Evolutionary conservation across 2,797 vertebrate species (phyloP), one percentile per base, ranked within the genome.

Genomic region (Macropus fuliginosus): DNA sequence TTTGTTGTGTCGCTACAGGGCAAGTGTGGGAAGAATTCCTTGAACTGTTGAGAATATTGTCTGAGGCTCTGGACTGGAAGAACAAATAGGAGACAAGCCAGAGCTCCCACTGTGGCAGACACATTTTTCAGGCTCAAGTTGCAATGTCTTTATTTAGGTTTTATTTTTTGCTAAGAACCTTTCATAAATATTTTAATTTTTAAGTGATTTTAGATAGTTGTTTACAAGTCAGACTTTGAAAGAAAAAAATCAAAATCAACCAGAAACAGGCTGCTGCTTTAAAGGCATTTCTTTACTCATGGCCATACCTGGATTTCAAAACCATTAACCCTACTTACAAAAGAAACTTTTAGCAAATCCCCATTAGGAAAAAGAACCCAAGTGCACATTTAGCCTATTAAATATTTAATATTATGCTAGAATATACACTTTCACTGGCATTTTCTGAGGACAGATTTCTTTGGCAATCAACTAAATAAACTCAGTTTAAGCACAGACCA

Each of bases 361-460:
- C 74, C 40, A 94, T 91, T 91, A 91, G 96, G 93, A 89, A 91
- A 57, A 92, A 50, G 95, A 96, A 97, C 89, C 54, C 56, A 91
- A 8, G 0, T 18, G 16, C 95, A 5, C 92, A 96, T 95, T 1
- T 92, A 66, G 93, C 5, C 92, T 93, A 59, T 94, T 97, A 97
- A 98, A 98, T 98, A 97, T 98, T 97, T 98, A 95, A 97, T 97
- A 95, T 57, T 40, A 56, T 56, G 21, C 93, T 94, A 0, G 0
- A 92, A 95, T 89, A 91, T 94, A 74, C 94, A 94, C 97, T 98
- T 98, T 97, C 96, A 94, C 95, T 97, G 97, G 97, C 97, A 96
- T 98, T 98, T 98, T 98, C 95, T 96, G 89, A 55, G 95, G 95
- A 94, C 94, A 91, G 96, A 96, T 97, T 96, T 97, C 96, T 96